phyloP scores from a whole-genome alignment of 2,888 invertebrate genomes.

The Drosophila neonasuta region DNA sequence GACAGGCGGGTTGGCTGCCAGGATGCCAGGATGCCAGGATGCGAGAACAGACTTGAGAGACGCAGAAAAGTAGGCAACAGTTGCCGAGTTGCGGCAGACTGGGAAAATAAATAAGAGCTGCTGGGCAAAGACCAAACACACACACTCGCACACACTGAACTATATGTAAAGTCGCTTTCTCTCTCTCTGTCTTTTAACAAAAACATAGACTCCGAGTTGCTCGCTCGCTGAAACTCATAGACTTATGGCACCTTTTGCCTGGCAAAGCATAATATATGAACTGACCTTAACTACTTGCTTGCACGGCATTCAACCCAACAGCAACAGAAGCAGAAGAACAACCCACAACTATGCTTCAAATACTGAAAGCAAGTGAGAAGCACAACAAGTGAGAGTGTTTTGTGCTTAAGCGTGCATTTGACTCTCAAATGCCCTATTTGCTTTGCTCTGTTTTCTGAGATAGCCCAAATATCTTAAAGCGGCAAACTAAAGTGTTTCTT shows the following conservation, averaged over 20 bases:
- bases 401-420: not conserved
- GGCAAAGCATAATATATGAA: slow-evolving; percentile 78
- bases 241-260: slow-evolving; percentile 74
- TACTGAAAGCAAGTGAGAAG: slow-evolving; percentile 30
- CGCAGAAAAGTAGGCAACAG: slow-evolving; percentile 70
- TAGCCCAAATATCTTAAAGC: not conserved
- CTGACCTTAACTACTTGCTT: slow-evolving; percentile 71
- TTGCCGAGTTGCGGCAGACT: slow-evolving; percentile 42
- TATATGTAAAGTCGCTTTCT: slow-evolving; percentile 3
- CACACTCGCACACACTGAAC: slow-evolving; percentile 6
- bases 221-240: slow-evolving; percentile 31
- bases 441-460: not conserved
- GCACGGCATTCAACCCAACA: slow-evolving; percentile 28
- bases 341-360: slow-evolving; percentile 21
- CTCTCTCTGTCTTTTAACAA: slow-evolving; percentile 1
- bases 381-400: slow-evolving; percentile 41
- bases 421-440: slow-evolving; percentile 16
- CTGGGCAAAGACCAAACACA: slow-evolving; percentile 32
- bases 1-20: slow-evolving; percentile 3
- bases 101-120: slow-evolving; percentile 49
- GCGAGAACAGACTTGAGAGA: slow-evolving; percentile 41
- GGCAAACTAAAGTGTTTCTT: not conserved
- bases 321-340: not conserved
- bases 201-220: slow-evolving; percentile 1
- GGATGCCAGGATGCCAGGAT: not conserved